Evolutionary conservation across 2,113 vertebrate genomes (phyloP).

Genomic region (Callochromis pleurospilus): DNA sequence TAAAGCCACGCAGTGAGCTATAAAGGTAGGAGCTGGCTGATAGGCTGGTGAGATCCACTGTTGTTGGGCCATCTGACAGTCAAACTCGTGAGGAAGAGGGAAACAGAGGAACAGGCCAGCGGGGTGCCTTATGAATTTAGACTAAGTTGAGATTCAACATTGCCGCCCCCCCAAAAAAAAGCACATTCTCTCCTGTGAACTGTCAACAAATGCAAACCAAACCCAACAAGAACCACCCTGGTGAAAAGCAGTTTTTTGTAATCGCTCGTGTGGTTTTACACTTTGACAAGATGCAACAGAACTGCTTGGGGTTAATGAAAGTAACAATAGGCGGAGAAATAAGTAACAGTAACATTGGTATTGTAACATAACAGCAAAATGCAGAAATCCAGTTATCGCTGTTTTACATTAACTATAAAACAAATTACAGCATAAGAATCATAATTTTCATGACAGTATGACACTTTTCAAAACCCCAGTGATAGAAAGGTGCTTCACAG

Average conservation of each 20-base stretch:
- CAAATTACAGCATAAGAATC: not conserved
- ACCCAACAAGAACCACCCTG: conserved; percentile 16
- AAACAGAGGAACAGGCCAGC: conserved; percentile 55
- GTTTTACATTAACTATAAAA: not conserved
- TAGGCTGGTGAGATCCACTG: conserved; percentile 60
- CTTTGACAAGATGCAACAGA: conserved; percentile 18
- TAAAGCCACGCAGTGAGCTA: conserved; percentile 58
- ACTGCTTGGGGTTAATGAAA: conserved; percentile 20
- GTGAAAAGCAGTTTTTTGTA: conserved; percentile 25
- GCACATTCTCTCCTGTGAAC: conserved; percentile 51
- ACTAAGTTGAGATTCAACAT: conserved; percentile 66
- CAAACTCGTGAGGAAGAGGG: conserved; percentile 41
- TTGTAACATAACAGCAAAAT: not conserved
- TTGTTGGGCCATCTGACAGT: conserved; percentile 69
- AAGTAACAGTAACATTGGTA: not conserved
- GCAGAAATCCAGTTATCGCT: not conserved
- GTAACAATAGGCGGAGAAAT: not conserved
- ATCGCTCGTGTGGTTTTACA: conserved; percentile 29
- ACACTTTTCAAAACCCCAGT: not conserved
- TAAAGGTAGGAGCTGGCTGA: conserved; percentile 60
- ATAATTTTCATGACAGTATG: not conserved
- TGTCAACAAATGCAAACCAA: conserved; percentile 58
- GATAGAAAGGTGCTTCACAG: not conserved
- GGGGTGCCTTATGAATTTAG: conserved; percentile 73
- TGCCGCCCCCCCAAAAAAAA: conserved; percentile 22